phyloP scores from a whole-genome alignment of 2,113 vertebrate species.

The Thryonomys swinderianus region DNA sequence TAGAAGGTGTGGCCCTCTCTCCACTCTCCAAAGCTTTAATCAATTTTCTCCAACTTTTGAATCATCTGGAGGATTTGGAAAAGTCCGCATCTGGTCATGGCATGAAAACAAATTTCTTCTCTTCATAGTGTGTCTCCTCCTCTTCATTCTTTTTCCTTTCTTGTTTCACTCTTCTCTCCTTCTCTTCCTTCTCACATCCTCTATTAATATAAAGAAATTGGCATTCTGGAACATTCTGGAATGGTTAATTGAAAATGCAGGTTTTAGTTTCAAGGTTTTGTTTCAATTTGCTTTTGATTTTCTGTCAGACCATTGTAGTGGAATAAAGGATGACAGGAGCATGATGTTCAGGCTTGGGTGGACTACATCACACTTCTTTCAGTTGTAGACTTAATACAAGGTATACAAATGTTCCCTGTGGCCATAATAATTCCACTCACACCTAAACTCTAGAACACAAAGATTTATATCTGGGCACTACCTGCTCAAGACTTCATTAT shows the following conservation, averaged over 20 bases:
- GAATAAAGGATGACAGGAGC: background rate
- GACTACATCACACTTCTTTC: background rate
- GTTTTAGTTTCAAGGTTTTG: background rate
- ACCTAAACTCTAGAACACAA: background rate
- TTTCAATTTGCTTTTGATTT: background rate
- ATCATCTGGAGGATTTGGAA: background rate
- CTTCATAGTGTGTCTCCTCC: background rate
- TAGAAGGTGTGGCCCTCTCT: background rate
- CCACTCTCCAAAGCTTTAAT: background rate
- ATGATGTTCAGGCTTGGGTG: background rate
- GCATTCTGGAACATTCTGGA: background rate
- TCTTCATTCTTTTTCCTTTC: background rate
- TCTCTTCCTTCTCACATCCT: rapidly evolving
- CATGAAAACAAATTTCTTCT: background rate
- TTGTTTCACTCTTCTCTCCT: rapidly evolving
- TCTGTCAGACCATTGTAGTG: background rate
- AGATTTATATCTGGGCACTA: too few species aligned
- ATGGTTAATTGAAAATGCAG: background rate
- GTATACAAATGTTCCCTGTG: background rate
- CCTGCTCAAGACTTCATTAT: rapidly evolving
- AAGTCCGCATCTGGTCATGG: background rate
- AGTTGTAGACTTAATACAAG: background rate
- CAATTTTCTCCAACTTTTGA: background rate
- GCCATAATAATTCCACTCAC: background rate
- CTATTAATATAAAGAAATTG: background rate